Base-by-base conservation (phyloP, 1,140 invertebrate genomes). In the Hylyphantes graminicola region DNA sequence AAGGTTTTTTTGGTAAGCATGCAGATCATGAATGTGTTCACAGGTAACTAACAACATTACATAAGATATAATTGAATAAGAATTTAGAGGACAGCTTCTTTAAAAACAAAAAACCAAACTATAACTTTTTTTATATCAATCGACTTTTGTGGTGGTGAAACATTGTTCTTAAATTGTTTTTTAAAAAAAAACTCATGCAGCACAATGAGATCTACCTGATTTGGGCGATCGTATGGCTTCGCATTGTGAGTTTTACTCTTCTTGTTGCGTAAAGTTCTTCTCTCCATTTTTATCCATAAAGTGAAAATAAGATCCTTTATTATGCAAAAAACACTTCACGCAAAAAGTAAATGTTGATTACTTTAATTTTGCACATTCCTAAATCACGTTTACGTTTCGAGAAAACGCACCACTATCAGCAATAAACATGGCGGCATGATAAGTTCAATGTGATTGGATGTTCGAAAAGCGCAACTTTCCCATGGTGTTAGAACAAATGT, bases 381-480 rank as follows among this genome's bases (percentile, higher is more conserved):
- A 50, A 51, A 80, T 80, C 77, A 80, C 64, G 77, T 70, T 80
- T 70, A 80, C 65, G 70, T 70, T 78, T 59, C 61, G 15, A 50
- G 48, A 21, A 59, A 70, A 70, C 77, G 61, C 53, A 80, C 77
- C 65, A 80, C 13, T 54, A 72, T 78, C 76, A 78, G 57, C 76
- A 80, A 59, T 79, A 80, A 80, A 80, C 77, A 80, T 80, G 77
- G 77, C 77, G 77, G 77, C 77, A 80, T 35, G 15, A 53, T 59
- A 80, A 70, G 77, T 80, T 80, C 65, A 80, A 80, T 80, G 65
- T 80, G 77, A 80, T 80, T 80, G 77, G 77, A 57, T 70, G 61
- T 55, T 78, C 19, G 12, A 67, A 78, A 13, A 65, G 63, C 76
- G 50, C 17, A 64, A 78, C n/a, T 63, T 78, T 54, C 53, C 35